Evolutionary conservation across 2,113 vertebrate genomes (phyloP), one percentile per base, ranked within the genome.

Genomic region (Apodemus speciosus): DNA sequence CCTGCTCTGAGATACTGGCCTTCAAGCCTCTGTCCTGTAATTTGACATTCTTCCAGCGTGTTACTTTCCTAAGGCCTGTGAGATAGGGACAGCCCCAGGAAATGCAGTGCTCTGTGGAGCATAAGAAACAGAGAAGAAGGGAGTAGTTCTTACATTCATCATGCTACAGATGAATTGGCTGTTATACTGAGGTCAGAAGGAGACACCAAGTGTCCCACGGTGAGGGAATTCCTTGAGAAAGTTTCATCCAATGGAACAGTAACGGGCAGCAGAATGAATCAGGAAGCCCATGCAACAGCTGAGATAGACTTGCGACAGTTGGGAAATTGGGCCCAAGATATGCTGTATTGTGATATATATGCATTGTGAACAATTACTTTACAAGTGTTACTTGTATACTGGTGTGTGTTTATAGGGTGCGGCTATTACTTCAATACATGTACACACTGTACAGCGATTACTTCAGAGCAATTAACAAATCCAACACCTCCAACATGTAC

Each of bases 111-210:
- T 80, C 43, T 23, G 18, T 81, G 49, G 30, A 53, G 43, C 84
- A 53, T 16, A 10, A 16, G 1, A 77, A 75, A 25, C 3, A 4
- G 46, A 16, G 35, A 30, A 68, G 23, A 35, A 76, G 43, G 51
- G 16, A 53, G 35, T 43, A 18, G n/a, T 75, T 73, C 8, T 77
- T 23, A 0, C 15, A 30, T 15, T 49, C 9, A 53, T 0, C 71
- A 86, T 72, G 11, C 84, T 86, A 1, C 51, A 85, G 51, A 66
- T 49, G 77, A 71, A 62, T 88, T 62, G 53, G 76, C 53, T 72
- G 21, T 35, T 35, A 30, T 51, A 62, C 6, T 85, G 40, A 68
- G 58, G 35, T 64, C 25, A 43, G 35, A 72, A 87, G 91, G 88
- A 94, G 71, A 32, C 43, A 72, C 7, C 49, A 38, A 81, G 27